A percentile compares a stretch with the other conserved stretches of the same genome.
phyloP scores from a whole-genome alignment of 2,113 vertebrate genomes.

The Tretioscincus oriximinensis region DNA sequence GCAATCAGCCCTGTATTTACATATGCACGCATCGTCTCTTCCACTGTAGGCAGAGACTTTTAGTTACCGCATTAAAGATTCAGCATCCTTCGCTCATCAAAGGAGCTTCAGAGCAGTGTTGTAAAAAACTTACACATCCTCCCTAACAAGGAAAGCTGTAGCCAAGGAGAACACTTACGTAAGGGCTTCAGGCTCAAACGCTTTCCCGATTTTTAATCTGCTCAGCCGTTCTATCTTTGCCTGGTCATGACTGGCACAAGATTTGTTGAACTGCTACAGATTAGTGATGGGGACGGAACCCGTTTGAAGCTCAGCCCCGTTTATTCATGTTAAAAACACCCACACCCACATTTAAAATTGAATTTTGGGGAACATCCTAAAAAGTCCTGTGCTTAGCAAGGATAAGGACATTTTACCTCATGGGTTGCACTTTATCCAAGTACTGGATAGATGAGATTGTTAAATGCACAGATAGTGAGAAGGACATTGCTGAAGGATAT shows the following conservation, averaged over 20 bases:
- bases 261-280: slow-evolving; percentile 60
- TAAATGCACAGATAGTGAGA: not conserved
- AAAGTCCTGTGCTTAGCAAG: not conserved
- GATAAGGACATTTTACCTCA: not conserved
- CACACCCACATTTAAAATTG: slow-evolving; percentile 49
- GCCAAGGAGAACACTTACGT: slow-evolving; percentile 51
- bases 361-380: slow-evolving; percentile 40
- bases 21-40: fast-evolving
- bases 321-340: slow-evolving; percentile 62
- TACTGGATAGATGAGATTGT: not conserved
- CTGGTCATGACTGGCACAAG: slow-evolving; percentile 45
- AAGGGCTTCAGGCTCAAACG: slow-evolving; percentile 52
- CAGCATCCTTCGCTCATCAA: not conserved
- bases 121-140: slow-evolving; percentile 37
- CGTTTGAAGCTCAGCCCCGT: slow-evolving; percentile 54
- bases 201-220: slow-evolving; percentile 67
- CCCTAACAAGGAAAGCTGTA: slow-evolving; percentile 34
- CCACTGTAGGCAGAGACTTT: fast-evolving
- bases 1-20: not conserved
- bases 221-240: slow-evolving; percentile 66
- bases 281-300: slow-evolving; percentile 58
- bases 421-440: not conserved
- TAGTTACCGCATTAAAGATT: not conserved
- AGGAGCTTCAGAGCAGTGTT: not conserved
- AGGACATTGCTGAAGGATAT: too few relatives aligned